phyloP scores from a whole-genome alignment of 2,888 invertebrate genomes.

The Cinara cedri region DNA sequence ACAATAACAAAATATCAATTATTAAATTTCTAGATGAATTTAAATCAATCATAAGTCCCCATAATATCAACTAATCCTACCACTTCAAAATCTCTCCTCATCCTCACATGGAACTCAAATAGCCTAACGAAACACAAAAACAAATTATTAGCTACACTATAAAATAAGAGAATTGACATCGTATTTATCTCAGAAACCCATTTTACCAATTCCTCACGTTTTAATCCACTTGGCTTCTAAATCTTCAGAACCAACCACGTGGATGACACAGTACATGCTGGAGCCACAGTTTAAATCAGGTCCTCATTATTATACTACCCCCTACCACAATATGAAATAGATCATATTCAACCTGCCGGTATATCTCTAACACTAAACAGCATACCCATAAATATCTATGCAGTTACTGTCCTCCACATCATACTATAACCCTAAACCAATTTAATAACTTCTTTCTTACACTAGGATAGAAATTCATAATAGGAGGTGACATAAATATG shows the following conservation, averaged over 20 bases:
- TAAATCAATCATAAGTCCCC: no score
- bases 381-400: slow-evolving; percentile 11
- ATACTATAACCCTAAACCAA: not conserved
- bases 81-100: not conserved
- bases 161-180: not conserved
- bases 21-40: not conserved
- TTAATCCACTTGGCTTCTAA: not conserved
- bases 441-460: no score
- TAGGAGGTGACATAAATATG: no score
- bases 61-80: no score
- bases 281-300: not conserved
- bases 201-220: not conserved
- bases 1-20: not conserved
- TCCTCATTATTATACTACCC: not conserved
- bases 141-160: not conserved
- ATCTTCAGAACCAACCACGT: slow-evolving; percentile 7
- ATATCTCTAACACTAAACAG: slow-evolving; percentile 1
- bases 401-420: slow-evolving; percentile 16
- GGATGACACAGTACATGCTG: not conserved
- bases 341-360: not conserved
- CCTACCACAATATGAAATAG: not conserved
- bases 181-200: not conserved
- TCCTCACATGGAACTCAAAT: slow-evolving; percentile 30
- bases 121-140: slow-evolving; percentile 1
- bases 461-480: no score